Conservation (phyloP, 2,113 vertebrate species). For the Galemys pyrenaicus region DNA sequence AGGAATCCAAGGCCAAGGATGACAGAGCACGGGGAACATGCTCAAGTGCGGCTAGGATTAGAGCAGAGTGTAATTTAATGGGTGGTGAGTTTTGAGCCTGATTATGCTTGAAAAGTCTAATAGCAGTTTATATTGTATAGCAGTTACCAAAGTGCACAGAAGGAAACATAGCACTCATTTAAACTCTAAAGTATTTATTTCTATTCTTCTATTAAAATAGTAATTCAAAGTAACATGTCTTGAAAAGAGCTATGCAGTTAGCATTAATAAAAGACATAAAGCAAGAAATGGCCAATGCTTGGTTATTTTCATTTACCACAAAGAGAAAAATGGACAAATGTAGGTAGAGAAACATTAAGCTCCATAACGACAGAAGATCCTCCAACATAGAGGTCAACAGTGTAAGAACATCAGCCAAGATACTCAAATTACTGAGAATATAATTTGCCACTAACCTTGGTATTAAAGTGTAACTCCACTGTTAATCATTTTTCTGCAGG, state of each 20-base stretch:
- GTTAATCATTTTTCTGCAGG: conserved; percentile 64
- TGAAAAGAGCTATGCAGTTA: conserved; percentile 54
- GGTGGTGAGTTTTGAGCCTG: neutral
- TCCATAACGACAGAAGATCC: conserved; percentile 42
- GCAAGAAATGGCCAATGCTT: conserved; percentile 61
- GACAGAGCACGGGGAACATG: neutral
- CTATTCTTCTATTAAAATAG: conserved; percentile 51
- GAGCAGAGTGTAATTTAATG: neutral
- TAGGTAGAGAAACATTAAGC: conserved; percentile 55
- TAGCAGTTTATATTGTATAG: neutral
- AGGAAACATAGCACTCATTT: conserved; percentile 39
- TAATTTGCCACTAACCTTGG: conserved; percentile 62
- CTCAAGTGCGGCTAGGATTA: too few species aligned
- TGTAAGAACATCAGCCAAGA: conserved; percentile 63
- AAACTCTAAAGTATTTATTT: conserved; percentile 78
- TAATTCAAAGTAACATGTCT: conserved; percentile 63
- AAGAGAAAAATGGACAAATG: conserved; percentile 61
- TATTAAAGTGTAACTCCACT: conserved; percentile 62
- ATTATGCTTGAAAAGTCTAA: neutral
- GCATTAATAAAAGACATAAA: conserved; percentile 69
- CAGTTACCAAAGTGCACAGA: conserved; percentile 58
- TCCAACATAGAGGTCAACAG: conserved; percentile 67
- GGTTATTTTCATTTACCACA: conserved; percentile 34
- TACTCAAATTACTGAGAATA: conserved; percentile 39
- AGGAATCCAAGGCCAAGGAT: neutral